Base-by-base conservation (phyloP, 2,797 vertebrate species). In the Enteromius fasciolatus region DNA sequence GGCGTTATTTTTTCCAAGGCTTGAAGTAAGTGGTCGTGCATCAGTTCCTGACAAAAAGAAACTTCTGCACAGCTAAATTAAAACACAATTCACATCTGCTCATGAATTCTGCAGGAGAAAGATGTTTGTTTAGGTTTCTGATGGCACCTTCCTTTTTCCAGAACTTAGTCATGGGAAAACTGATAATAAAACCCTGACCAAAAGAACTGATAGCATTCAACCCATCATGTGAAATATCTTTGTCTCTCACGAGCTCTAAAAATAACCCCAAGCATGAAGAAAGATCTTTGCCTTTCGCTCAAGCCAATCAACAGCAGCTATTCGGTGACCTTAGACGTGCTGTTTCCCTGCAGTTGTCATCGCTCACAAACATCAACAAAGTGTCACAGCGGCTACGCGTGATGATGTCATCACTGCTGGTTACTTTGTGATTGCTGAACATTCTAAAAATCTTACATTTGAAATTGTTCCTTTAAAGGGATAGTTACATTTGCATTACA, bases 131-230 rank as follows among this genome's bases (percentile, higher is more conserved):
- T 70, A 80, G 50, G 7, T 39, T 69, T 54, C n/a, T 48, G 59
- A 77, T 77, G 18, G 18, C 6, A n/a, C 44, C 39, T 20, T 80
- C 52, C 25, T 2, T 23, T n/a, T 52, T 64, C 59, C 50, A 59
- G 36, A 31, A 33, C 18, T 31, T 31, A 46, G 59, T 80, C 52
- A 31, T 80, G 78, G 67, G 67, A 80, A 80, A 67, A 70, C n/a
- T 39, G n/a, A 78, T 54, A 25, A 36, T 67, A 67, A 36, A 52
- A 4, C 6, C 41, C 33, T n/a, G 70, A 52, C 28, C 48, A 36
- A 73, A 73, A 33, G 48, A 73, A 33, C 46, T 33, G 46, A 73
- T 73, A 52, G 46, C 48, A 8, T 52, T 52, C n/a, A 80, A 31
- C 3, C n/a, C 52, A 39, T 68, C 76, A 18, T 80, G 66, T 61